Evolutionary conservation across 2,888 invertebrate species (phyloP).

Genomic region (Acrocera orbiculus): DNA sequence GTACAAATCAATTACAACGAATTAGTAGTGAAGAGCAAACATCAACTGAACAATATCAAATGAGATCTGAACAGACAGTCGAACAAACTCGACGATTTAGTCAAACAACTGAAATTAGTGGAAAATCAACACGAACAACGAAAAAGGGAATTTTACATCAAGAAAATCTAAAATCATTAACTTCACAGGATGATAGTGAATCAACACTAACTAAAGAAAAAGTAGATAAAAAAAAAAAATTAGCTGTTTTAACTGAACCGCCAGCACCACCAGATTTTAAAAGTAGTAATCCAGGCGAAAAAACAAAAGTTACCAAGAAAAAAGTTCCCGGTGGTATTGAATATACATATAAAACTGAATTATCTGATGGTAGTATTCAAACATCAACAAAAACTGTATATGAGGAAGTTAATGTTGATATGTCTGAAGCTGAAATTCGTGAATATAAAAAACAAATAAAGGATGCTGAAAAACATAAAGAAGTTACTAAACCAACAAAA

Average conservation of each 20-base stretch:
- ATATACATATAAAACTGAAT: slow-evolving; percentile 24
- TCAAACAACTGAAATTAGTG: slow-evolving; percentile 25
- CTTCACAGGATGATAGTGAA: too few species aligned
- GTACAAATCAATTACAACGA: slow-evolving; percentile 4
- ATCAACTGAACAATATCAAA: slow-evolving; percentile 12
- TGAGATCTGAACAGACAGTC: slow-evolving; percentile 21
- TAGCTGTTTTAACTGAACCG: slow-evolving; percentile 15
- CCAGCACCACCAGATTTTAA: slow-evolving; percentile 24
- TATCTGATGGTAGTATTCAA: slow-evolving; percentile 26
- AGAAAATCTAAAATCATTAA: slow-evolving; percentile 12
- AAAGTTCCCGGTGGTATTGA: slow-evolving; percentile 25
- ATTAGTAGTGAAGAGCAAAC: slow-evolving; percentile 11
- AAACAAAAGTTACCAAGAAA: slow-evolving; percentile 22
- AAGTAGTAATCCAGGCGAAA: slow-evolving; percentile 21
- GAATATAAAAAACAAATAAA: slow-evolving; percentile 26
- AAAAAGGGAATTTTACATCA: not conserved
- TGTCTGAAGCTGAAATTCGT: slow-evolving; percentile 28
- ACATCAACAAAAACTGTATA: slow-evolving; percentile 29
- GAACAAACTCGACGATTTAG: slow-evolving; percentile 23
- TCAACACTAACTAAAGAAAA: slow-evolving; percentile 16
- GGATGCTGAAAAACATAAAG: slow-evolving; percentile 30
- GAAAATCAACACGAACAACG: too few species aligned
- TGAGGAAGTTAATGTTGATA: slow-evolving; percentile 26
- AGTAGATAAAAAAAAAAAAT: slow-evolving; percentile 22
- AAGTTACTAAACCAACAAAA: slow-evolving; percentile 26